Evolutionary conservation across 2,888 invertebrate species (phyloP), one percentile per base, ranked within the genome.

Genomic region (Platycheirus rosarum): DNA sequence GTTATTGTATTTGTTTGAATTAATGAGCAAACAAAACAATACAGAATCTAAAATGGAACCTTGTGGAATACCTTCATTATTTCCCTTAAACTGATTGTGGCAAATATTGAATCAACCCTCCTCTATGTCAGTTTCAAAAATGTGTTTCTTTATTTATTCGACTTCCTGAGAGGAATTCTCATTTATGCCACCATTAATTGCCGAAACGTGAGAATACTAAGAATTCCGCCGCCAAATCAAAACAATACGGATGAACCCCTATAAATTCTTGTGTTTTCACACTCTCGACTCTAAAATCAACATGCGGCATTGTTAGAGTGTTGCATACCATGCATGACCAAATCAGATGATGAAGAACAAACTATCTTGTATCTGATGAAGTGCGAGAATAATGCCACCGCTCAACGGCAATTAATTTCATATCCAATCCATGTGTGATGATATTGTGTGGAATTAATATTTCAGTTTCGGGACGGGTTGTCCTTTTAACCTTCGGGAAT

Each of bases 161-260:
- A 77, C 77, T 77, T 82, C 82, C 82, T 71, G 48, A 42, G 5
- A 46, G 35, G 70, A 23, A 42, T 57, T 40, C 49, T 40, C 49
- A 1, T n/a, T 5, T 48, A 37, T 32, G 11, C 32, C n/a, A 26
- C 18, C 46, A 66, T 57, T 71, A 76, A 80, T 80, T 69, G 73
- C 46, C 40, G 55, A 29, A 51, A 82, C 82, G 82, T 82, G 82
- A 77, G 82, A 77, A 82, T 71, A 82, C 68, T 82, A 35, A 40
- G 29, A 32, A 76, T 60, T 51, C 60, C 66, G 40, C 37, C 60
- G 60, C 51, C 70, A 70, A 75, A 75, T 70, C 80, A 80, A 63
- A 70, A 49, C 49, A 42, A n/a, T 51, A 6, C 23, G 23, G 23
- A n/a, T n/a, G n/a, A n/a, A 77, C 82, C 82, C 82, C 68, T 80